phyloP scores from a whole-genome alignment of 2,113 vertebrate species.

The Xiphophorus maculatus region DNA sequence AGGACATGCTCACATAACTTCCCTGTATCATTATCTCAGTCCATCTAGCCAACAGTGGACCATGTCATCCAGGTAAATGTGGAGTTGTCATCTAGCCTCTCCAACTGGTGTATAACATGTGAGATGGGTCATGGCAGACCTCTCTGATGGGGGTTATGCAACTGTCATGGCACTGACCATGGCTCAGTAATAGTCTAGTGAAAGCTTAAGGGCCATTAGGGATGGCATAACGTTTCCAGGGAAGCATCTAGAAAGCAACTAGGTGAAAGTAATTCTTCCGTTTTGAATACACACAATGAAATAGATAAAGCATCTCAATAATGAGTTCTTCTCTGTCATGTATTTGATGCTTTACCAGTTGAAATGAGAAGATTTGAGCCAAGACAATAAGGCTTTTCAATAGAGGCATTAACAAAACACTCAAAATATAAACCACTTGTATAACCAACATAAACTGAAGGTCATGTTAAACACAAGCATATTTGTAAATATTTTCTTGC shows the following conservation, averaged over 20 bases:
- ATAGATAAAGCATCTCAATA: conserved; percentile 4
- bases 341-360: conserved; percentile 16
- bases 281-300: conserved; percentile 26
- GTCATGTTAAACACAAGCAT: conserved; percentile 68
- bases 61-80: conserved; percentile 64
- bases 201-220: conserved; percentile 24
- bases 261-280: conserved; percentile 44
- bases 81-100: conserved; percentile 59
- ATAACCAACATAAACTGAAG: conserved; percentile 58
- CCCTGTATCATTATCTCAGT: conserved; percentile 25
- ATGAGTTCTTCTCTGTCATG: neutral
- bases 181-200: conserved; percentile 56
- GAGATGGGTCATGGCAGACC: conserved; percentile 59
- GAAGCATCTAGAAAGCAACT: conserved; percentile 50
- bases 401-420: conserved; percentile 28
- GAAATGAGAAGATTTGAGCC: conserved; percentile 2
- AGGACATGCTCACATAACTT: conserved; percentile 35
- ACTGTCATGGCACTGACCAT: conserved; percentile 70
- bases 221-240: conserved; percentile 19
- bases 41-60: conserved; percentile 14
- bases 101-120: conserved; percentile 61
- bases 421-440: conserved; percentile 7
- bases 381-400: conserved; percentile 2
- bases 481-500: conserved; percentile 34
- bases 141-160: conserved; percentile 68